Conservation (phyloP, 2,113 vertebrate species). For the Collichthys lucidus region DNA sequence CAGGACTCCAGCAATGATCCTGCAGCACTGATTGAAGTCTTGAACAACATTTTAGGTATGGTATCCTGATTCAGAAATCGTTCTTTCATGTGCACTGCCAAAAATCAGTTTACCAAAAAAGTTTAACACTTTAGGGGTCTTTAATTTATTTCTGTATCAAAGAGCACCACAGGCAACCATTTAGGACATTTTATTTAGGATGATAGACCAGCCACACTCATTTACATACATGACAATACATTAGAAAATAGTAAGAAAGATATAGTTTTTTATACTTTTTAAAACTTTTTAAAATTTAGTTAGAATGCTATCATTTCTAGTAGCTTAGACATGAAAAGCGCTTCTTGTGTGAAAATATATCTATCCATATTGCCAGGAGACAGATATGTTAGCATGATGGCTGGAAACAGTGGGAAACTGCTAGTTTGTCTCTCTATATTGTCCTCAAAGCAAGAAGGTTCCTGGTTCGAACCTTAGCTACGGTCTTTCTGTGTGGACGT, state of each 20-base stretch:
- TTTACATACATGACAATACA: too few relatives aligned
- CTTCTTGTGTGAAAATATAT: background rate
- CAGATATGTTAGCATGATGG: background rate
- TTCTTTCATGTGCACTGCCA: background rate
- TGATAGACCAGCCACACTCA: too few relatives aligned
- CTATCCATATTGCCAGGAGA: background rate
- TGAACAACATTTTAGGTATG: conserved; percentile 75
- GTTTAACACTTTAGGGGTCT: background rate
- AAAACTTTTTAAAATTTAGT: background rate
- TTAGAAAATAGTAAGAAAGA: too few relatives aligned
- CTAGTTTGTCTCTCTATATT: too few relatives aligned
- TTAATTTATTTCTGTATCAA: background rate
- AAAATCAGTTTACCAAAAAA: background rate
- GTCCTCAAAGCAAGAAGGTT: too few relatives aligned
- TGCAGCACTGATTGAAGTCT: conserved; percentile 33
- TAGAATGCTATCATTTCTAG: too few relatives aligned
- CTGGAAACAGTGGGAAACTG: background rate
- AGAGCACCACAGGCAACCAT: background rate
- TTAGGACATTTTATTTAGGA: too few relatives aligned
- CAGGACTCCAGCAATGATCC: conserved; percentile 17
- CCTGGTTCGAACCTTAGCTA: too few relatives aligned
- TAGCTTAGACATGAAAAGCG: background rate
- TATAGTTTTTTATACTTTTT: too few relatives aligned
- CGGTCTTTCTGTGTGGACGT: too few relatives aligned
- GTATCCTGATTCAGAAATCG: background rate